Evolutionary conservation across 92 coral and sea anemone genomes (phyloP), one percentile per base, ranked within the genome.

Genomic region (Blastomussa wellsi): DNA sequence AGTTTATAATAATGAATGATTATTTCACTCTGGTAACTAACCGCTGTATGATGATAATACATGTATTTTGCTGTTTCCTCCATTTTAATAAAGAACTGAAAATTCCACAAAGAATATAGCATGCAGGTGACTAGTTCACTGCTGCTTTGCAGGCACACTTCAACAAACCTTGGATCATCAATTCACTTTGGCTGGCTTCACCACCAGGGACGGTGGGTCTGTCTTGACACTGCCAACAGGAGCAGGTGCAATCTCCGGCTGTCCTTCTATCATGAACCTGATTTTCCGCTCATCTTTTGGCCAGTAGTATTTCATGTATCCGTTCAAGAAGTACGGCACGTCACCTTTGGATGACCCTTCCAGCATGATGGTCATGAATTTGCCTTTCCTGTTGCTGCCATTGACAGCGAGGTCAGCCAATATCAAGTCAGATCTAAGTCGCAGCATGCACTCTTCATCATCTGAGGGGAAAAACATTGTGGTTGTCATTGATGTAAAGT

Each of bases 291-390:
- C 94, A 15, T 91, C 83, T 44, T 80, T 77, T 24, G 94, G 94
- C 91, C 91, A 91, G 13, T 47, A 39, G 71, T 74, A 91, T 42
- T 66, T 67, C 83, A 84, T 52, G 79, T 68, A 91, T 38, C 69
- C 48, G 29, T 66, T 55, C 89, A 91, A 48, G 44, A 88, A 74
- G 72, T 57, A 44, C 2, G 94, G 94, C 33, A 91, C 82, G 44
- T 88, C 87, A 35, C 84, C 36, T 62, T 80, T 57, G 37, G 89
- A 80, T 37, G 87, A 84, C 26, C 81, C 89, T 15, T 55, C 53
- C n/a, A 91, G 79, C 22, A 91, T 65, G 28, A 91, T 88, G 57
- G 89, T 76, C 94, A 91, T 91, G 82, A 88, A 88, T 35, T 88
- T 91, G 75, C 94, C 94, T 38, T 91, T 88, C 55, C 82, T 72